Conservation (phyloP, 1,140 invertebrate species). For the Sinella curviseta region DNA sequence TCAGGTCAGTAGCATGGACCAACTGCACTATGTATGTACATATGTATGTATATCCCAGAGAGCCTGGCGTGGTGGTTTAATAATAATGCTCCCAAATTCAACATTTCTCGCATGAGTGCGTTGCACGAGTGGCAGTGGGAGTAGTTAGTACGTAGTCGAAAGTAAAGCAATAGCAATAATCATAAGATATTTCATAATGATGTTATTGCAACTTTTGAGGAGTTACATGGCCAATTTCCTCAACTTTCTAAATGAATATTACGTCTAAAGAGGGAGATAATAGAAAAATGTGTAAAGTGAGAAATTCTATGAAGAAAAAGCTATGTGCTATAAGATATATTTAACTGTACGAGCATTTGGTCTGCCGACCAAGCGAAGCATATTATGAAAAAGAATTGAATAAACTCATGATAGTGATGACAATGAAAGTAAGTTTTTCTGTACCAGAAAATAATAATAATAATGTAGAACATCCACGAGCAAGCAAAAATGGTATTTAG, state of each 20-base stretch:
- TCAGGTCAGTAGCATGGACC: too few relatives aligned
- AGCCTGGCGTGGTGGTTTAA: too few relatives aligned
- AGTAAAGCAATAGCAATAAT: constrained; percentile 17
- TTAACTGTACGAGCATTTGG: neutral
- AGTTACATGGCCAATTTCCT: neutral
- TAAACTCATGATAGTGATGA: neutral
- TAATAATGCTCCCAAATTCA: too few relatives aligned
- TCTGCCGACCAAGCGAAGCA: neutral
- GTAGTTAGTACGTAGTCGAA: too few relatives aligned
- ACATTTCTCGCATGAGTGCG: too few relatives aligned
- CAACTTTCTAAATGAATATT: constrained; percentile 13
- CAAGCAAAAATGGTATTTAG: too few relatives aligned
- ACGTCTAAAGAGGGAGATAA: neutral
- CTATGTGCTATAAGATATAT: too few relatives aligned
- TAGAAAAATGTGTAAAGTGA: constrained; percentile 13
- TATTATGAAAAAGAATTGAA: neutral
- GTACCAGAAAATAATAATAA: neutral
- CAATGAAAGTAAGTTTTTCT: neutral
- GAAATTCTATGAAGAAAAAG: too few relatives aligned
- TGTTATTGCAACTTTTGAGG: neutral
- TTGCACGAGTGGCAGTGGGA: too few relatives aligned
- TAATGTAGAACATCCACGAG: neutral
- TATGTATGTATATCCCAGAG: too few relatives aligned
- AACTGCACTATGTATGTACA: too few relatives aligned
- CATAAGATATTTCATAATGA: constrained; percentile 14